These are phyloP conservation scores for Lasioglossum lativentre DNA, from an alignment of 2,888 invertebrate genomes.

Conservation along the genomic window DNA sequence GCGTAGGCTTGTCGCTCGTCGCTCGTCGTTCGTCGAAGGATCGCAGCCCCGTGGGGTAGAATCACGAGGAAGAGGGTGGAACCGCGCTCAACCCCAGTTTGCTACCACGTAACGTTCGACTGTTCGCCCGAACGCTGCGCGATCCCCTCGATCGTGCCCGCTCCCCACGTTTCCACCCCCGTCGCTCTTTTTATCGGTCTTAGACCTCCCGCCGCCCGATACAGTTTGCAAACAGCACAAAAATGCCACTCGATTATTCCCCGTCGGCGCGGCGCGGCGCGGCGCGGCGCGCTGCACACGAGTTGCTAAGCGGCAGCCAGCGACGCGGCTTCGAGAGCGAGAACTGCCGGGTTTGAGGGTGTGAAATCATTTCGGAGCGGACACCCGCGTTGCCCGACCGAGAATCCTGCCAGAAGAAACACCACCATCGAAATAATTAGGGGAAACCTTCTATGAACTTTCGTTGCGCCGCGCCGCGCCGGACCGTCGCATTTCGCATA, in stretches of 20 bases:
- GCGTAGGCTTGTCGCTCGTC: constrained; percentile 22
- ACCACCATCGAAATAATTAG: constrained; percentile 1
- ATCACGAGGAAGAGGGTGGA: constrained; percentile 28
- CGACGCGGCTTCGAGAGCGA: constrained; percentile 24
- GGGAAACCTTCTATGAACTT: background rate
- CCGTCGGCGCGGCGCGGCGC: constrained; percentile 18
- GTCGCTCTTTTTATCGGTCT: constrained; percentile 43
- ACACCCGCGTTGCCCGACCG: background rate
- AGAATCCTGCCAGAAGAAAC: constrained; percentile 5
- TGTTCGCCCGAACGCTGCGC: constrained; percentile 49
- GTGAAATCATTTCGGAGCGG: background rate
- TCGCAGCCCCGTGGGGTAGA: constrained; percentile 49
- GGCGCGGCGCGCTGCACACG: constrained; percentile 11
- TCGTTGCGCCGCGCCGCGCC: no score
- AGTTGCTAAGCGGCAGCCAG: constrained; percentile 47
- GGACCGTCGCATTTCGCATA: no score
- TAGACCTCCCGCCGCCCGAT: constrained; percentile 67
- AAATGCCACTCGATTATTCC: constrained; percentile 79
- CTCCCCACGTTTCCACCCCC: constrained; percentile 35
- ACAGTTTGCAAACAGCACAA: constrained; percentile 80
- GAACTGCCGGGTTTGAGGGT: background rate
- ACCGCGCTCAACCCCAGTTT: background rate
- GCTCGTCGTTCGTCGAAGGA: constrained; percentile 45
- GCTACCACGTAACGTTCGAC: constrained; percentile 41
- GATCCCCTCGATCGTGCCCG: constrained; percentile 34